A percentile compares a stretch with the other conserved stretches of the same genome.
These are phyloP conservation scores for Trachelipus rathkii DNA, from an alignment of 1,140 invertebrate genomes.

Conservation along the genomic window DNA sequence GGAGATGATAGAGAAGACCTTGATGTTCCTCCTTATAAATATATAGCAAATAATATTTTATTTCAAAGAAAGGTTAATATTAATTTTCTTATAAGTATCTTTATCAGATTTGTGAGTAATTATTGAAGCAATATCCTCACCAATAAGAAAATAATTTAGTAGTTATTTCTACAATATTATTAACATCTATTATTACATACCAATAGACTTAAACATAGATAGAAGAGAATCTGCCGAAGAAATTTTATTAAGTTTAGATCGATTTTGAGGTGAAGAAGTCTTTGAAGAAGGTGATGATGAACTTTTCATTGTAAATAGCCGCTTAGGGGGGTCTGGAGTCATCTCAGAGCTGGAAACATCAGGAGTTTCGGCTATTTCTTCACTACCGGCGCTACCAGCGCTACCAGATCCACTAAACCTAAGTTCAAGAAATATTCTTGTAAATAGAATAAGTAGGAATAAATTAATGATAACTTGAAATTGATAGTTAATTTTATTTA, in stretches of 20 bases:
- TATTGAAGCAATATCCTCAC: too few species aligned
- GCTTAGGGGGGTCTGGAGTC: conserved; percentile 42
- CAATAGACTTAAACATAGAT: conserved; percentile 59
- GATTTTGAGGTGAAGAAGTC: conserved; percentile 34
- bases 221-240: conserved; percentile 68
- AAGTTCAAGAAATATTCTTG: background rate
- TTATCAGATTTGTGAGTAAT: too few species aligned
- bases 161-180: too few species aligned
- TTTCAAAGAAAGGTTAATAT: too few species aligned
- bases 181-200: conserved; percentile 8
- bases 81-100: too few species aligned
- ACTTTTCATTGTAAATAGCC: conserved; percentile 29
- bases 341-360: conserved; percentile 44
- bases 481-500: too few species aligned
- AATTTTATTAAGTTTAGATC: conserved; percentile 54
- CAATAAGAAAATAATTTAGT: too few species aligned
- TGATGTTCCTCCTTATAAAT: background rate
- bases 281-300: conserved; percentile 32
- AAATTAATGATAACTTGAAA: too few species aligned
- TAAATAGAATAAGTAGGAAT: too few species aligned
- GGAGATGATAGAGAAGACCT: conserved; percentile 47
- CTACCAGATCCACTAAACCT: conserved; percentile 39
- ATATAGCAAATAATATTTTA: background rate
- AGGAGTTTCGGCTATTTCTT: conserved; percentile 41
- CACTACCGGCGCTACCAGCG: conserved; percentile 12